Conservation (phyloP, 2,888 invertebrate species). For the Resseliella maxima region DNA sequence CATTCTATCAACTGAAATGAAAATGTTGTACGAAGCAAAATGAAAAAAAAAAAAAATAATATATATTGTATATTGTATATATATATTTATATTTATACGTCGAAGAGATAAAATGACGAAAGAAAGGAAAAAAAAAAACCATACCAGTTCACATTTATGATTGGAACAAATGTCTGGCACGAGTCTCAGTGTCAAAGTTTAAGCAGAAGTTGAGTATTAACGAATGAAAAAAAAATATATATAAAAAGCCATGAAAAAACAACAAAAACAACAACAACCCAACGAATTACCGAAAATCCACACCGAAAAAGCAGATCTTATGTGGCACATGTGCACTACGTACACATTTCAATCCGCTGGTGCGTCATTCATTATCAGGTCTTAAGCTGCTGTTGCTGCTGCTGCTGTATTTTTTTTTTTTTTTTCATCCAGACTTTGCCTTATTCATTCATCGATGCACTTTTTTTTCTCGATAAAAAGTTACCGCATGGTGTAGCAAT, state of each 20-base stretch:
- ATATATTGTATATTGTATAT: too few relatives aligned
- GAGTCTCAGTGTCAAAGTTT: conserved; percentile 40
- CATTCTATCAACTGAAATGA: conserved; percentile 7
- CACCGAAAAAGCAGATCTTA: background rate
- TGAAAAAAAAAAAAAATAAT: background rate
- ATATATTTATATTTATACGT: too few relatives aligned
- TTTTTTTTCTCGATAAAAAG: background rate
- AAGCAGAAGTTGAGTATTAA: conserved; percentile 37
- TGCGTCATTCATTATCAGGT: conserved; percentile 33
- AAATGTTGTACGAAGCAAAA: background rate
- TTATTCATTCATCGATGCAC: background rate
- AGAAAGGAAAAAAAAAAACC: background rate
- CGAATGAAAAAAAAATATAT: background rate
- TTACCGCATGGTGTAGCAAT: background rate
- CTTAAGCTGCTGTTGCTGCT: background rate
- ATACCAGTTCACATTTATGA: conserved; percentile 9
- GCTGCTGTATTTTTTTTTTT: background rate
- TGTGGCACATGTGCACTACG: conserved; percentile 19
- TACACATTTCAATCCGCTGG: background rate
- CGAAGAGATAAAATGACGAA: conserved; percentile 14
- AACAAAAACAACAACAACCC: background rate
- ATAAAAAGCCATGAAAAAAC: background rate
- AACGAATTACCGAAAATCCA: too few relatives aligned
- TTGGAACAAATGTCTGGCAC: conserved; percentile 45
- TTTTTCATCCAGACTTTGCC: background rate